Evolutionary conservation across 2,113 vertebrate genomes (phyloP).

Genomic region (Poeciliopsis occidentalis): DNA sequence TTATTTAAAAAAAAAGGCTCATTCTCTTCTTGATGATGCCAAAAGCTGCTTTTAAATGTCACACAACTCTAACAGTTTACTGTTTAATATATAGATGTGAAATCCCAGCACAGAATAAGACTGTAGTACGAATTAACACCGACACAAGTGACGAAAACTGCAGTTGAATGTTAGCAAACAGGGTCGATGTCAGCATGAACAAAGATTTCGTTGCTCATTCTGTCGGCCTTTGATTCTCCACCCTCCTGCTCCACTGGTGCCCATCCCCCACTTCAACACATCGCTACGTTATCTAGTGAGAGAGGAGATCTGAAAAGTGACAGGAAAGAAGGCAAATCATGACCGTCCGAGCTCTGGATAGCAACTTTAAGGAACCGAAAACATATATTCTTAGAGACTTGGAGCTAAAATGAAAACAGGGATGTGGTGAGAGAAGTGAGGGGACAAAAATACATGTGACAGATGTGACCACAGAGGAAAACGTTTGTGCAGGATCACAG

Average conservation of each 20-base stretch:
- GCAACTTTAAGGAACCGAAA: slow-evolving; percentile 27
- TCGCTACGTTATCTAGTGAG: slow-evolving; percentile 60
- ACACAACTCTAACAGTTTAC: neutral
- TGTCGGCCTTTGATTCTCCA: slow-evolving; percentile 57
- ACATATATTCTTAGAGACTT: slow-evolving; percentile 16
- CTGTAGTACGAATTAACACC: neutral
- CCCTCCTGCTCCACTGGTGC: slow-evolving; percentile 37
- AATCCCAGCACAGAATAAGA: neutral
- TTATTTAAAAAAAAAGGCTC: too few species aligned
- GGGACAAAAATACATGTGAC: neutral
- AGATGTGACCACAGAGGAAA: neutral
- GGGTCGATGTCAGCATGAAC: slow-evolving; percentile 48
- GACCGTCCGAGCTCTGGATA: slow-evolving; percentile 18
- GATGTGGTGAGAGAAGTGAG: neutral
- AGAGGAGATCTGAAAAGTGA: slow-evolving; percentile 62
- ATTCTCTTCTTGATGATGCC: too few species aligned
- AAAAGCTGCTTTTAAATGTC: neutral
- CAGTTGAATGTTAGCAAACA: slow-evolving; percentile 11
- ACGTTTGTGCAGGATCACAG: slow-evolving; percentile 18
- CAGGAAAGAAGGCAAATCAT: slow-evolving; percentile 34
- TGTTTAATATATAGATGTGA: neutral
- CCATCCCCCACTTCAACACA: slow-evolving; percentile 59
- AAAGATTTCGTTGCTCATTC: slow-evolving; percentile 65
- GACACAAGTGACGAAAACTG: neutral
- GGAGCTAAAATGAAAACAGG: slow-evolving; percentile 2